phyloP scores from a whole-genome alignment of 1,140 invertebrate species.

The Triops longicaudatus region DNA sequence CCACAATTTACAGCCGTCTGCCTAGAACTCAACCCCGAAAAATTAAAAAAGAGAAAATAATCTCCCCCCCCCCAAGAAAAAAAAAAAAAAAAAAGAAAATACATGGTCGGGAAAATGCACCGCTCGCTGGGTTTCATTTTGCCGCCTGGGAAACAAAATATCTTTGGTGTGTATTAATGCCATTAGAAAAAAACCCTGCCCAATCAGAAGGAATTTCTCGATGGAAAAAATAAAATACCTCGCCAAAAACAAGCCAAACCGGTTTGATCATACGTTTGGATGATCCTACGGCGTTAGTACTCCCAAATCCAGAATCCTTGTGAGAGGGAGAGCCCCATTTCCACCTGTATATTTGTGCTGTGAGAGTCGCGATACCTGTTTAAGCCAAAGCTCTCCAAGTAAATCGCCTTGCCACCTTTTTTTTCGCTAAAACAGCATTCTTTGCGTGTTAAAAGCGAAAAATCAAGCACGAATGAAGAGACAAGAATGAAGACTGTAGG shows the following conservation, averaged over 20 bases:
- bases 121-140: neutral
- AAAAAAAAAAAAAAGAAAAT: neutral
- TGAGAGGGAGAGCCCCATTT: too few species aligned
- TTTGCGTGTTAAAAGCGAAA: too few species aligned
- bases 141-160: neutral
- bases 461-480: too few species aligned
- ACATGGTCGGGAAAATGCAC: neutral
- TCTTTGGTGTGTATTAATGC: neutral
- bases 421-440: neutral
- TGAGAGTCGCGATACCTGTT: neutral
- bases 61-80: neutral
- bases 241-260: neutral
- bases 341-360: too few species aligned
- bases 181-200: neutral
- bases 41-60: neutral
- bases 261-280: neutral
- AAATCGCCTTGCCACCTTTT: neutral
- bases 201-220: slow-evolving; percentile 8
- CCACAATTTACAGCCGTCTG: neutral
- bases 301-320: too few species aligned
- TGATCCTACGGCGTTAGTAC: neutral
- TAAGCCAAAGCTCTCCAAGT: neutral
- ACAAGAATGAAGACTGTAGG: neutral
- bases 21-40: too few species aligned
- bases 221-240: neutral